phyloP scores from a whole-genome alignment of 2,113 vertebrate genomes.

The Corythornis vintsioides region DNA sequence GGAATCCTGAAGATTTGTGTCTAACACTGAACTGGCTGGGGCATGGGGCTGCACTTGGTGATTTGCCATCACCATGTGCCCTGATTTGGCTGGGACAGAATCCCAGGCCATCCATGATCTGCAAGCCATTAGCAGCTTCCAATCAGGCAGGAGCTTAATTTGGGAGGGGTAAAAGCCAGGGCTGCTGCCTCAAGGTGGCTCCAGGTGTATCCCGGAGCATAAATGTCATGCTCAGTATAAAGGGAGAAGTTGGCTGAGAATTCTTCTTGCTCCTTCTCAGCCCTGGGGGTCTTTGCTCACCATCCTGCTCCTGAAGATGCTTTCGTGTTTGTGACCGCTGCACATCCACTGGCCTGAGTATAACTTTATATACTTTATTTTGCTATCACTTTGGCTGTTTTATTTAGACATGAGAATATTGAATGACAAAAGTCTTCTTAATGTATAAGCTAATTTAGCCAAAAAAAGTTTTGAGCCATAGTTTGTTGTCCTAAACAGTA shows the following conservation, averaged over 20 bases:
- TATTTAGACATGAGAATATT: neutral
- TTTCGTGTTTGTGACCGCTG: neutral
- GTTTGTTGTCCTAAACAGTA: neutral
- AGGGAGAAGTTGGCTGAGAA: neutral
- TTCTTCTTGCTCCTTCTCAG: neutral
- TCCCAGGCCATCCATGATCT: neutral
- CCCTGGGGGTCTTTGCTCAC: neutral
- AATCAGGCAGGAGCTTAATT: neutral
- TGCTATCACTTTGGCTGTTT: neutral
- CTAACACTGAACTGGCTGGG: neutral
- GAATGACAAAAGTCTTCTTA: neutral
- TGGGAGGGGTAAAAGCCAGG: neutral
- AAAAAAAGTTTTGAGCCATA: neutral
- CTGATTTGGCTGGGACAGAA: neutral
- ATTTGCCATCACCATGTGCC: neutral
- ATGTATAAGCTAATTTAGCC: neutral
- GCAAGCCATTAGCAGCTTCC: neutral
- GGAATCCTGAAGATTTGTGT: neutral
- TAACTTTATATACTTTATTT: neutral
- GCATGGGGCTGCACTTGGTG: rapidly evolving
- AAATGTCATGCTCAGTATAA: neutral
- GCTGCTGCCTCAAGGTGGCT: neutral
- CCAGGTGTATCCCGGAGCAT: neutral
- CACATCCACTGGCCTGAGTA: neutral
- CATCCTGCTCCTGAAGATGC: neutral